These are phyloP conservation scores for Malurus splendens DNA, from an alignment of 2,797 vertebrate genomes.

Conservation along the genomic window DNA sequence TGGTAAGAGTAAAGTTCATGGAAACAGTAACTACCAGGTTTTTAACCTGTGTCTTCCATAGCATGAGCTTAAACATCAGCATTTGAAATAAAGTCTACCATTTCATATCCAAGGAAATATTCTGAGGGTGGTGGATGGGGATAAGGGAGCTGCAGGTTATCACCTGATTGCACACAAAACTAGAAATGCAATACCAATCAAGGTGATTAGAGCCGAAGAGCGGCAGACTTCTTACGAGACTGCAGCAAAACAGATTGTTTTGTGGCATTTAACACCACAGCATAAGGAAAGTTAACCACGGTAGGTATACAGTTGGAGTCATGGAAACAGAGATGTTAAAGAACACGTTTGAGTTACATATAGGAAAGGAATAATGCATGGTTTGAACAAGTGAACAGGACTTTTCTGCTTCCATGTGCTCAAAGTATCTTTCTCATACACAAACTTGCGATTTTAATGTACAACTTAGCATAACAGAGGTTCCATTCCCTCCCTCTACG, in stretches of 20 bases:
- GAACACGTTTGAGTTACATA: neutral
- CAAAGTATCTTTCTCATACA: neutral
- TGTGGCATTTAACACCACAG: neutral
- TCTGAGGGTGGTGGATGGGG: fast-evolving
- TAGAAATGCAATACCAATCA: neutral
- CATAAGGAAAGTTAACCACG: neutral
- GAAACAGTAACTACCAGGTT: neutral
- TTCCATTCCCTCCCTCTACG: fast-evolving
- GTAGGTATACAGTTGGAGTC: fast-evolving
- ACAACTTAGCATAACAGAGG: neutral
- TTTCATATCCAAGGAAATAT: neutral
- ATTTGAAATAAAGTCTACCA: neutral
- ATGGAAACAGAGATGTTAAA: neutral
- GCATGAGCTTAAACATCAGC: fast-evolving
- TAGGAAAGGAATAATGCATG: neutral
- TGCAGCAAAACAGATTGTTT: neutral
- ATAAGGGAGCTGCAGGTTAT: neutral
- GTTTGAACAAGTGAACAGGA: neutral
- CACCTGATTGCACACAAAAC: neutral
- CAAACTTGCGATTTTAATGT: neutral
- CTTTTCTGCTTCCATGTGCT: neutral
- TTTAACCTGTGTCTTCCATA: neutral
- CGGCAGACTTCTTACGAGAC: neutral
- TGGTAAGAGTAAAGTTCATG: fast-evolving
- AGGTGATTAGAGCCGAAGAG: neutral